Evolutionary conservation across 2,113 vertebrate genomes (phyloP), one percentile per base, ranked within the genome.

Genomic region (Mystacornis crossleyi): DNA sequence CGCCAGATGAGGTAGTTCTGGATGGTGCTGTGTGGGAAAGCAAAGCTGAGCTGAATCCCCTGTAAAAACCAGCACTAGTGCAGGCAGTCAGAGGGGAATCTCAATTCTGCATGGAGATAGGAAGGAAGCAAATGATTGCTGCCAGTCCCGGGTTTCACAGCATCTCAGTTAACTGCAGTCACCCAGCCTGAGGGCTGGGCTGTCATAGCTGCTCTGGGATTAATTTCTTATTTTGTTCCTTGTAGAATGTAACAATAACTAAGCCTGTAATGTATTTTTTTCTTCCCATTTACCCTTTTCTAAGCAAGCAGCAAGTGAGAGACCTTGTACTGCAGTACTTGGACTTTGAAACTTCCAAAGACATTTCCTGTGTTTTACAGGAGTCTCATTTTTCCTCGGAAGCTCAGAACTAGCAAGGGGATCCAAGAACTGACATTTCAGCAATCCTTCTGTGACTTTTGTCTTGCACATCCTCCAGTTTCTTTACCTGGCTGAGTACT

Each of bases 1-100:
- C 99, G 98, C 99, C 99, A 99, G 28, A 98, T 98, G 97, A 99
- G 98, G 96, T 99, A 99, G 98, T 99, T 99, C 98, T 99, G 99
- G 92, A 99, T 95, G 83, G 99, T 99, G 97, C 99, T 99, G 97
- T 4, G 71, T 36, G 57, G 33, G 67, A 51, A 74, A 94, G 79
- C 12, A 94, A 50, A 95, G 51, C 61, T 53, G 85, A 73, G 50
- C 6, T 93, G n/a, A 86, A 64, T 55, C 38, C 40, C 24, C 25
- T 33, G 29, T 21, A 8, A 66, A 64, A 61, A 40, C 38, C 74
- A 81, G 24, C 66, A 2, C 71, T 24, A 9, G 29, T 34, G 66
- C 69, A 78, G 73, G 6, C 29, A 40, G 51, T 3, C 53, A 38
- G 51, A 48, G 45, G 17, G 66, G 8, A 38, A 54, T 20, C 50